Evolutionary conservation across 2,888 invertebrate genomes (phyloP).

Genomic region (Urechis unicinctus): DNA sequence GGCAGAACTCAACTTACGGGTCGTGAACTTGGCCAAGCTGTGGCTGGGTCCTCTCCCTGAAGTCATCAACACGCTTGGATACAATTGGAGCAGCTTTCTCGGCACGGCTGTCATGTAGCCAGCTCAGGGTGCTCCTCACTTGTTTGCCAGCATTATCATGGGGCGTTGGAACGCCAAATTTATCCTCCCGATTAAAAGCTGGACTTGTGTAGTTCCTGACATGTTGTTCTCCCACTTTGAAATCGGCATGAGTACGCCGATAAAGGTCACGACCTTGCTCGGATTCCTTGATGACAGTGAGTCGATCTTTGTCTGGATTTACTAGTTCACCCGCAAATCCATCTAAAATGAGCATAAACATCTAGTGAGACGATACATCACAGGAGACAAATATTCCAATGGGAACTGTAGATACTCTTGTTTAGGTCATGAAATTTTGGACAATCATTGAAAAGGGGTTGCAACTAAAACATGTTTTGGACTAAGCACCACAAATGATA

Average conservation of each 20-base stretch:
- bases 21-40: slow-evolving; percentile 45
- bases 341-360: slow-evolving; percentile 10
- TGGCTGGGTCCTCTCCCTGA: slow-evolving; percentile 43
- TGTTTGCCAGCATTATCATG: slow-evolving; percentile 41
- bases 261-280: slow-evolving; percentile 41
- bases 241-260: slow-evolving; percentile 36
- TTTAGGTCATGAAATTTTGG: too few species aligned
- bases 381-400: too few species aligned
- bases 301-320: slow-evolving; percentile 42
- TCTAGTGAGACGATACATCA: too few species aligned
- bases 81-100: slow-evolving; percentile 40
- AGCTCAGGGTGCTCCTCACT: slow-evolving; percentile 36
- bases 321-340: slow-evolving; percentile 42
- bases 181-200: slow-evolving; percentile 24
- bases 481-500: too few species aligned
- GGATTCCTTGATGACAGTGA: slow-evolving; percentile 33
- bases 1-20: slow-evolving; percentile 36
- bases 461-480: too few species aligned
- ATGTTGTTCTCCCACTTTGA: slow-evolving; percentile 34
- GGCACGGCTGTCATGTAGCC: slow-evolving; percentile 34
- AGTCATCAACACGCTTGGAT: slow-evolving; percentile 45
- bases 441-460: too few species aligned
- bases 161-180: slow-evolving; percentile 44
- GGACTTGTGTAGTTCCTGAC: slow-evolving; percentile 35
- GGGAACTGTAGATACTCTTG: too few species aligned